phyloP scores from a whole-genome alignment of 2,888 invertebrate species.

The Tenthredo scrophulariae region DNA sequence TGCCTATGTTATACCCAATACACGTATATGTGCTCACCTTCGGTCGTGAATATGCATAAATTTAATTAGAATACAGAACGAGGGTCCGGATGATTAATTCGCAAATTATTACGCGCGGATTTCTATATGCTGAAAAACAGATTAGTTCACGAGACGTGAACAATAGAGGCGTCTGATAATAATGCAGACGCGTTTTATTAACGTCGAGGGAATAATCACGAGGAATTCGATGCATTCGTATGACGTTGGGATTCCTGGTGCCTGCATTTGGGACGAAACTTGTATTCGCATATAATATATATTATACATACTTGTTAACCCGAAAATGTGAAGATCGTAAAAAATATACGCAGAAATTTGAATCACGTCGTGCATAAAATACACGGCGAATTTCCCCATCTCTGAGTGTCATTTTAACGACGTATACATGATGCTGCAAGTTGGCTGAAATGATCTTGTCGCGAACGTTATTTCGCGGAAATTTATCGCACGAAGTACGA shows the following conservation, averaged over 20 bases:
- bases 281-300: background rate
- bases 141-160: too few species aligned
- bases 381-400: background rate
- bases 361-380: background rate
- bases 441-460: background rate
- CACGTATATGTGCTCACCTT: background rate
- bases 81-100: background rate
- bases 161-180: background rate
- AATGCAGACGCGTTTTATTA: background rate
- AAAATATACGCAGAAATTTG: background rate
- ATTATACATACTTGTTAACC: background rate
- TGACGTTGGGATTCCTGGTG: background rate
- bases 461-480: background rate
- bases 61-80: background rate
- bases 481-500: background rate
- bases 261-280: background rate
- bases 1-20: background rate
- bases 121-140: background rate
- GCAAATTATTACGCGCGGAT: background rate
- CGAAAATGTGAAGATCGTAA: background rate
- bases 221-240: background rate
- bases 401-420: background rate
- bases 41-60: background rate
- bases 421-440: background rate
- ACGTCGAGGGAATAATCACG: background rate